Evolutionary conservation across 2,797 vertebrate genomes (phyloP).

Genomic region (Pipistrellus nathusii): DNA sequence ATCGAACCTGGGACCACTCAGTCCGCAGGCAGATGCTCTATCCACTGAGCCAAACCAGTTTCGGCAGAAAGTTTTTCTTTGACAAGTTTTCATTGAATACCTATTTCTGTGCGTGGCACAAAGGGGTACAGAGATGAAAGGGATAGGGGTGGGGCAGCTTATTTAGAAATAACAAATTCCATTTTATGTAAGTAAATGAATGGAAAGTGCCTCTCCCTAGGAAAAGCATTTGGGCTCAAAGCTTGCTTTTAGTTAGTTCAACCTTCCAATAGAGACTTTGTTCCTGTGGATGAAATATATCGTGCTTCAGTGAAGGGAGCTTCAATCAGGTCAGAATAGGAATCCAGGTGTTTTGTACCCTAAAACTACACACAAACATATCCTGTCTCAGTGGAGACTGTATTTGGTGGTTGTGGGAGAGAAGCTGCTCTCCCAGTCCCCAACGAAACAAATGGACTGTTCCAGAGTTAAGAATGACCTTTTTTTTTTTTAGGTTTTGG

Average conservation of each 20-base stretch:
- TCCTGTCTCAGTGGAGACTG: background rate
- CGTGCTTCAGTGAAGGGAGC: background rate
- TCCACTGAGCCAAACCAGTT: too few species aligned
- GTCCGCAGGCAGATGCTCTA: too few species aligned
- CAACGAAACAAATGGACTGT: background rate
- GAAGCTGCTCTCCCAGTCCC: slow-evolving; percentile 18
- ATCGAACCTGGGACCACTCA: too few species aligned
- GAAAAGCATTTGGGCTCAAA: background rate
- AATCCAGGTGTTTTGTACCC: background rate
- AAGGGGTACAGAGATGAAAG: background rate
- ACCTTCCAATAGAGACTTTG: background rate
- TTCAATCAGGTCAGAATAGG: background rate
- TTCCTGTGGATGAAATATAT: background rate
- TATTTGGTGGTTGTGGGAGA: background rate
- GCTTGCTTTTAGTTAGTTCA: slow-evolving; percentile 36
- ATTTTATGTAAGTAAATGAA: background rate
- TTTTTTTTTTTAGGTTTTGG: background rate
- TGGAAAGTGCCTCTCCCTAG: background rate
- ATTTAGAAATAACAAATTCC: background rate
- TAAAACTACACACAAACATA: background rate
- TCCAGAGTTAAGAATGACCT: background rate
- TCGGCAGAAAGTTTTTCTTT: background rate
- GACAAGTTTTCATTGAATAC: slow-evolving; percentile 1
- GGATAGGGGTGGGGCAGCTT: background rate
- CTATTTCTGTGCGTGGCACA: slow-evolving; percentile 8